Evolutionary conservation across 2,888 invertebrate species (phyloP).

Genomic region (Phalera bucephala): DNA sequence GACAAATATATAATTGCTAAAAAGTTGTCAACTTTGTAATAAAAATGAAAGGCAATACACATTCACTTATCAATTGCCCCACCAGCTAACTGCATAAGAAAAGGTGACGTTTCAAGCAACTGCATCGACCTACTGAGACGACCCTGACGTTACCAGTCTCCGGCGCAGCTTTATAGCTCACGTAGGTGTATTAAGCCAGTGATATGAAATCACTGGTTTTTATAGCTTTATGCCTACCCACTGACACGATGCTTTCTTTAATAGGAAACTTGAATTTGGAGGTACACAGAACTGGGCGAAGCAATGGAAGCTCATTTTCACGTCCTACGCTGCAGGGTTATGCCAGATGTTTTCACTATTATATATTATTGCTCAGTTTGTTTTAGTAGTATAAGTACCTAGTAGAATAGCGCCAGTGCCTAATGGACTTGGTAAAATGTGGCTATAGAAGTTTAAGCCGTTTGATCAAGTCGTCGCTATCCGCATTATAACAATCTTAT

Average conservation of each 20-base stretch:
- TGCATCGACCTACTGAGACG: conserved; percentile 46
- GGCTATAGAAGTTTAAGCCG: too few relatives aligned
- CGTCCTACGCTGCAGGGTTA: conserved; percentile 3
- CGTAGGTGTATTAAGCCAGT: conserved; percentile 34
- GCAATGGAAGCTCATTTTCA: conserved; percentile 3
- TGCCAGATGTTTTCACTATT: neutral
- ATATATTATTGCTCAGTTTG: too few relatives aligned
- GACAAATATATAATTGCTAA: too few relatives aligned
- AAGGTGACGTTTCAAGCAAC: conserved; percentile 34
- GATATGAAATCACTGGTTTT: conserved; percentile 21
- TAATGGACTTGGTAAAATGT: too few relatives aligned
- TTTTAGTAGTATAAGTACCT: too few relatives aligned
- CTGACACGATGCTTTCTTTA: conserved; percentile 23
- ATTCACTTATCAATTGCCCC: conserved; percentile 28
- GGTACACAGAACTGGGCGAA: neutral
- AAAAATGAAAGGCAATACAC: too few relatives aligned
- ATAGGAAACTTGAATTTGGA: conserved; percentile 25
- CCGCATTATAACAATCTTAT: too few relatives aligned
- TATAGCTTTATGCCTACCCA: conserved; percentile 26
- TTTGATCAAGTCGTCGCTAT: too few relatives aligned
- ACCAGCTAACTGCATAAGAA: conserved; percentile 25
- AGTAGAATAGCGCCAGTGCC: too few relatives aligned
- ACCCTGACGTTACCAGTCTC: conserved; percentile 44
- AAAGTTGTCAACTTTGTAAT: too few relatives aligned
- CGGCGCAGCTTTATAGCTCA: conserved; percentile 33